Evolutionary conservation across 2,888 invertebrate species (phyloP).

Genomic region (Drosophila setosimentum): DNA sequence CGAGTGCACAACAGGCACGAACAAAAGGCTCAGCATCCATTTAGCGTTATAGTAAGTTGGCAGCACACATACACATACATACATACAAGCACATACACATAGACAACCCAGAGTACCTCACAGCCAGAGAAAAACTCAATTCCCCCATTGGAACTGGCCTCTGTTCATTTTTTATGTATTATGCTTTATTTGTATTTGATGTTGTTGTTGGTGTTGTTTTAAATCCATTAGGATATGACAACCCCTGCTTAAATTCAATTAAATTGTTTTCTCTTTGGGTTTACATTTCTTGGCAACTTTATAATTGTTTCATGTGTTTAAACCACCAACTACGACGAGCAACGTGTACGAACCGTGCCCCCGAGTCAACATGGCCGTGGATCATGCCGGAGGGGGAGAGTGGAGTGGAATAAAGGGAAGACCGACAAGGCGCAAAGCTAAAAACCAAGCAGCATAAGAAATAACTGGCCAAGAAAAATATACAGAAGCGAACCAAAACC

Average conservation of each 20-base stretch:
- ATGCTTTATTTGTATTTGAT: slow-evolving; percentile 64
- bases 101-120: not conserved
- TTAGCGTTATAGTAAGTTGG: slow-evolving; percentile 41
- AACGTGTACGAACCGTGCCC: slow-evolving; percentile 30
- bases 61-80: slow-evolving; percentile 15
- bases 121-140: slow-evolving; percentile 15
- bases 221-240: slow-evolving; percentile 81
- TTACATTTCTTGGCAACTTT: slow-evolving; percentile 79
- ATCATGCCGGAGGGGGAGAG: slow-evolving; percentile 7
- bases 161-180: slow-evolving; percentile 56
- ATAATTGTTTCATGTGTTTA: slow-evolving; percentile 81
- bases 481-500: slow-evolving; percentile 16
- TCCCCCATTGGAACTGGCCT: slow-evolving; percentile 19
- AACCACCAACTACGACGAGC: slow-evolving; percentile 65
- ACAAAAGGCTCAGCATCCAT: slow-evolving; percentile 47
- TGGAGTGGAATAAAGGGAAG: slow-evolving; percentile 18
- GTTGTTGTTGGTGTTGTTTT: slow-evolving; percentile 69
- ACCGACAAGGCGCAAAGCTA: slow-evolving; percentile 70
- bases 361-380: slow-evolving; percentile 25
- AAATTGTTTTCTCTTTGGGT: slow-evolving; percentile 80
- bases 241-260: slow-evolving; percentile 81
- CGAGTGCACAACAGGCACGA: slow-evolving; percentile 17
- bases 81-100: not conserved
- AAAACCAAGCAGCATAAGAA: slow-evolving; percentile 76
- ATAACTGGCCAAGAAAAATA: slow-evolving; percentile 70